Percentiles rank a stretch among this genome's conserved stretches.
phyloP scores from a whole-genome alignment of 2,888 invertebrate genomes.

The Sussaba pulchella region DNA sequence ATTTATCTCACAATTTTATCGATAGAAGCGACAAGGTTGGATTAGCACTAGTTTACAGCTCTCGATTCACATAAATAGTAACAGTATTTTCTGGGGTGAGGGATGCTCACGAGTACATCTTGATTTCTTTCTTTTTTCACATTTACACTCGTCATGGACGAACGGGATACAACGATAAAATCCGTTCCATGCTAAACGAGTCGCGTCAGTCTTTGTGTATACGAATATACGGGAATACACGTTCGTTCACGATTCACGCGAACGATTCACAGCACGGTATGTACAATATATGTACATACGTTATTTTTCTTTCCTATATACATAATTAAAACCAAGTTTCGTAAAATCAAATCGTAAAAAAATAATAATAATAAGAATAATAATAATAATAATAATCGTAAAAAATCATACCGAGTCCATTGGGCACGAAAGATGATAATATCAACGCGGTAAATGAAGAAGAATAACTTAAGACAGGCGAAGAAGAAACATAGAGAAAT shows the following conservation, averaged over 20 bases:
- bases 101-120: slow-evolving; percentile 31
- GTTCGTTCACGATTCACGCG: slow-evolving; percentile 47
- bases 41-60: slow-evolving; percentile 54
- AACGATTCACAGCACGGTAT: slow-evolving; percentile 61
- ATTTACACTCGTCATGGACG: slow-evolving; percentile 40
- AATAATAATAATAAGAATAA: too few species aligned
- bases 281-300: slow-evolving; percentile 59
- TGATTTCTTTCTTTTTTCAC: slow-evolving; percentile 21
- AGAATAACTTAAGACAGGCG: slow-evolving; percentile 47
- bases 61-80: slow-evolving; percentile 52
- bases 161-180: slow-evolving; percentile 38
- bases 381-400: too few species aligned
- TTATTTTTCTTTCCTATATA: slow-evolving; percentile 52
- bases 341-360: slow-evolving; percentile 17
- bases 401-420: background rate
- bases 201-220: slow-evolving; percentile 62
- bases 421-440: slow-evolving; percentile 13
- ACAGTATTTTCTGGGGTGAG: slow-evolving; percentile 33
- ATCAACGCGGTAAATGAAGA: slow-evolving; percentile 21
- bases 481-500: slow-evolving; percentile 1
- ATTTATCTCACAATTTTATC: slow-evolving; percentile 49
- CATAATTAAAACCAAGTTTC: slow-evolving; percentile 46
- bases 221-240: slow-evolving; percentile 40
- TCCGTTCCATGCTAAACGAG: slow-evolving; percentile 52
- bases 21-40: slow-evolving; percentile 63